These are phyloP conservation scores for Trigoniulus corallinus DNA, from an alignment of 1,140 invertebrate species.

Conservation along the genomic window DNA sequence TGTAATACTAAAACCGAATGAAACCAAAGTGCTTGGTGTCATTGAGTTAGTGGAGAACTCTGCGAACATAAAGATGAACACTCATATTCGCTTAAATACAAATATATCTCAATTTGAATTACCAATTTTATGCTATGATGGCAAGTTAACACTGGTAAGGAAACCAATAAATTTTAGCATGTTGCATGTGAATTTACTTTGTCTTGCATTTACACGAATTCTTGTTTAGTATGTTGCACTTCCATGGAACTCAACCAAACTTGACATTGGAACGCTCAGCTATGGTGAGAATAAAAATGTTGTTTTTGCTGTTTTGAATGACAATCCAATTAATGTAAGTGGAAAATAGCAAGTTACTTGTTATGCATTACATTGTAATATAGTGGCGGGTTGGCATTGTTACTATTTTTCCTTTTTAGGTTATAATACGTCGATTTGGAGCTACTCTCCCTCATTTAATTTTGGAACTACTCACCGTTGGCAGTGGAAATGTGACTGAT, in stretches of 20 bases:
- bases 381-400: no score
- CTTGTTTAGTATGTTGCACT: no score
- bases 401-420: conserved; percentile 17
- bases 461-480: conserved; percentile 49
- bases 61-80: no score
- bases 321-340: conserved; percentile 52
- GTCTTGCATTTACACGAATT: no score
- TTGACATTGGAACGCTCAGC: conserved; percentile 60
- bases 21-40: background rate
- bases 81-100: conserved; percentile 47
- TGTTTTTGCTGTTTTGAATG: conserved; percentile 53
- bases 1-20: background rate
- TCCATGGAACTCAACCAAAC: no score
- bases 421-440: conserved; percentile 41
- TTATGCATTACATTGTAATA: background rate
- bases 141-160: conserved; percentile 41
- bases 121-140: conserved; percentile 55
- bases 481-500: conserved; percentile 37
- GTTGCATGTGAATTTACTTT: no score
- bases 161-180: no score
- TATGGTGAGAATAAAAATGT: conserved; percentile 45
- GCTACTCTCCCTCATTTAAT: conserved; percentile 46
- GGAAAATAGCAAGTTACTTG: background rate
- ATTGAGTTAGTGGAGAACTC: no score
- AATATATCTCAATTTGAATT: conserved; percentile 53